Percentiles rank a stretch among this genome's conserved stretches.
Conservation (phyloP, 2,113 vertebrate genomes). For the Sceloporus undulatus region DNA sequence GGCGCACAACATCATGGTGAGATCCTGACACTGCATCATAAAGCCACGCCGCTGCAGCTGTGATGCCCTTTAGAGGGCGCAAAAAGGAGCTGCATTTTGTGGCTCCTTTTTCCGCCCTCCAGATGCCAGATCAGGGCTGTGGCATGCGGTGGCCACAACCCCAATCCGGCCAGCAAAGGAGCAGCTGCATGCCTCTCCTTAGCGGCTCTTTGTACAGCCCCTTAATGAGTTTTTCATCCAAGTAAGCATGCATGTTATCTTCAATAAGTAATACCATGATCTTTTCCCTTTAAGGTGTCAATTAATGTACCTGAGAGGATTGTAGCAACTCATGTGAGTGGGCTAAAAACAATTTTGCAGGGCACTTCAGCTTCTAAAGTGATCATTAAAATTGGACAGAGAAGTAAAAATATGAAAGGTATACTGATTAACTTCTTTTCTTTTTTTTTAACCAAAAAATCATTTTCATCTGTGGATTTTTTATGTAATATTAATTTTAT, state of each 20-base stretch:
- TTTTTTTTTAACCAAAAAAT: neutral
- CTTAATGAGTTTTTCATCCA: neutral
- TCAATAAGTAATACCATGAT: neutral
- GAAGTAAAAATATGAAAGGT: constrained; percentile 90
- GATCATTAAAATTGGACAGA: constrained; percentile 81
- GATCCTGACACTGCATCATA: no score
- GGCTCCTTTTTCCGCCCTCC: no score
- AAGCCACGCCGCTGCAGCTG: no score
- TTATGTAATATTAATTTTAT: neutral
- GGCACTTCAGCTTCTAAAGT: constrained; percentile 81
- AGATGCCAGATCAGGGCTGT: no score
- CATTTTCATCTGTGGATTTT: neutral
- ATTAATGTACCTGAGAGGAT: constrained; percentile 79
- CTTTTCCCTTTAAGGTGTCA: constrained; percentile 75
- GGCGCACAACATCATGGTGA: no score
- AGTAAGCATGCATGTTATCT: neutral
- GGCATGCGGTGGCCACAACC: no score
- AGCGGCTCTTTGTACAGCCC: no score
- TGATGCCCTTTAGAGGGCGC: no score
- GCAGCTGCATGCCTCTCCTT: no score
- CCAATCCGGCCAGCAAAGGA: no score
- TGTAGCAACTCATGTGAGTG: constrained; percentile 57
- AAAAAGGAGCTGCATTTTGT: no score
- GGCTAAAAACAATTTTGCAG: constrained; percentile 71
- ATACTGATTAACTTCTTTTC: constrained; percentile 29